A percentile compares a stretch with the other conserved stretches of the same genome.
These are phyloP conservation scores for Chaunax sp. DNA, from an alignment of 2,797 vertebrate genomes.

Conservation along the genomic window DNA sequence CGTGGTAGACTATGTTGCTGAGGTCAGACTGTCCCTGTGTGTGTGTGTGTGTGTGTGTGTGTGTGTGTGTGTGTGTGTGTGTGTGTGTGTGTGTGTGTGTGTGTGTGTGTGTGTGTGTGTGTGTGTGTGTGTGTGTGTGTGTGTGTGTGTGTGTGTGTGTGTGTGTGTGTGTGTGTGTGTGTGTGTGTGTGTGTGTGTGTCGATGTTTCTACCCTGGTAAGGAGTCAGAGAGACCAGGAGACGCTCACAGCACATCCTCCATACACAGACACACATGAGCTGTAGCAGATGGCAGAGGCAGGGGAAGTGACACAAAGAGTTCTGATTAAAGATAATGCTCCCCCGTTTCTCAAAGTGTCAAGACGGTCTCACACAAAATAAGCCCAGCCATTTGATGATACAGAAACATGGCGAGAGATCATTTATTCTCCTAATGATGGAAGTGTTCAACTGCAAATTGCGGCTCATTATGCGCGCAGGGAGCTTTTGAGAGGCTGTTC, in stretches of 20 bases:
- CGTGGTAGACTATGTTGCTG: conserved; percentile 2
- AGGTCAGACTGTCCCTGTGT: conserved; percentile 13
- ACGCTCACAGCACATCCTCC: conserved; percentile 26
- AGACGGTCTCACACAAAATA: conserved; percentile 69
- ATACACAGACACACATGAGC: conserved; percentile 31
- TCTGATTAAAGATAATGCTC: conserved; percentile 82
- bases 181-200: neutral
- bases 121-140: neutral
- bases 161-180: neutral
- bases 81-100: neutral
- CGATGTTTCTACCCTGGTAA: neutral
- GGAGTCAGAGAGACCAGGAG: conserved; percentile 29
- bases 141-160: neutral
- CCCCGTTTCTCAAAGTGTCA: conserved; percentile 76
- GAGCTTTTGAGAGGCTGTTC: conserved; percentile 63
- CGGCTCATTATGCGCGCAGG: conserved; percentile 75
- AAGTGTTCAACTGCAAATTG: conserved; percentile 73
- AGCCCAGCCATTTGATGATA: conserved; percentile 59
- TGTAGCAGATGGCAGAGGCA: conserved; percentile 77
- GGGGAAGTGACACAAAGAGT: conserved; percentile 82
- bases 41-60: neutral
- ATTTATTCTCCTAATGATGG: conserved; percentile 71
- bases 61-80: neutral
- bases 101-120: neutral
- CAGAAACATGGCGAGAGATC: conserved; percentile 58